Conservation (phyloP, 2,797 vertebrate genomes). For the Argentina silus region DNA sequence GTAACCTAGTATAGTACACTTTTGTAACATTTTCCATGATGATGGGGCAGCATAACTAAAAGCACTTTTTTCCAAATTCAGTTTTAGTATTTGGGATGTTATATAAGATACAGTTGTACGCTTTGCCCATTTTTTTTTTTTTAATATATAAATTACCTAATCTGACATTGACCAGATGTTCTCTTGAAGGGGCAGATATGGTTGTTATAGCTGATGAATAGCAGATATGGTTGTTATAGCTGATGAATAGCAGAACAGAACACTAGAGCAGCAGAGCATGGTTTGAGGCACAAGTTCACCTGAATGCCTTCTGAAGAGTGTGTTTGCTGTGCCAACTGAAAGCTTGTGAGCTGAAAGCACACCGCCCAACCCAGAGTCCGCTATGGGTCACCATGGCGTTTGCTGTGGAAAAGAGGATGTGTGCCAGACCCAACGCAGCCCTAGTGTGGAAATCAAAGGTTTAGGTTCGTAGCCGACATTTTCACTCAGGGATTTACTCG, state of each 20-base stretch:
- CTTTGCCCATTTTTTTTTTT: too few relatives aligned
- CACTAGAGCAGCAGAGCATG: neutral
- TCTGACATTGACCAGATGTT: neutral
- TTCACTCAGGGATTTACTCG: neutral
- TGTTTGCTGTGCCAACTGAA: neutral
- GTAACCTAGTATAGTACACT: too few relatives aligned
- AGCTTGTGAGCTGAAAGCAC: neutral
- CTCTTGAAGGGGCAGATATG: neutral
- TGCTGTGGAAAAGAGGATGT: neutral
- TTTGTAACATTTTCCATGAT: too few relatives aligned
- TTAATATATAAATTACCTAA: neutral
- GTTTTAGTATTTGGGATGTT: too few relatives aligned
- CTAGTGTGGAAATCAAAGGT: neutral
- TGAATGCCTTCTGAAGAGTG: neutral
- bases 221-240: neutral
- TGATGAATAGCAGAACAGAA: neutral
- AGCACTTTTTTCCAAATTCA: too few relatives aligned
- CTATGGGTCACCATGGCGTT: neutral
- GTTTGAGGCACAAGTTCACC: neutral
- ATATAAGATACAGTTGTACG: too few relatives aligned
- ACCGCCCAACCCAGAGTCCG: neutral
- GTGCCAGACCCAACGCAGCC: neutral
- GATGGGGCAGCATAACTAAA: too few relatives aligned
- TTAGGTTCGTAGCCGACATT: neutral
- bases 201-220: neutral